Conservation (phyloP, 1,140 invertebrate species). For the Agrypnia vestita region DNA sequence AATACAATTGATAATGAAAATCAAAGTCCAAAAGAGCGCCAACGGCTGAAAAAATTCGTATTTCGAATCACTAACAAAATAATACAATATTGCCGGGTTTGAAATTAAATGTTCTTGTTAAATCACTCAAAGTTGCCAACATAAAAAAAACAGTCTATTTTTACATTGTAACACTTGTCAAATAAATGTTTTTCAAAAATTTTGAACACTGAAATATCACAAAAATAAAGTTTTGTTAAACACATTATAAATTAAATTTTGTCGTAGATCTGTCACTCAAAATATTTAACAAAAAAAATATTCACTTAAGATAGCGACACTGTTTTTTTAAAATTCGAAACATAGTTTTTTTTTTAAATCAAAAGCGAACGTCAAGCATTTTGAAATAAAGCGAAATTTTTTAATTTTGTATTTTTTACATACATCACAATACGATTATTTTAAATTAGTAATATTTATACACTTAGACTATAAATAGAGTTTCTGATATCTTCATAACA, state of each 20-base stretch:
- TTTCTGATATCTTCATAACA: neutral
- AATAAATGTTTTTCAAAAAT: no score
- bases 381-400: neutral
- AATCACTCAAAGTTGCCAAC: neutral
- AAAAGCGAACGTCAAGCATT: slow-evolving; percentile 14
- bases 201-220: neutral
- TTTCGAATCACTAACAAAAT: slow-evolving; percentile 25
- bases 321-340: slow-evolving; percentile 26
- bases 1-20: slow-evolving; percentile 43
- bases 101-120: neutral
- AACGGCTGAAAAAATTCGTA: slow-evolving; percentile 12
- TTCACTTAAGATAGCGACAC: slow-evolving; percentile 4
- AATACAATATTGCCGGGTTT: neutral
- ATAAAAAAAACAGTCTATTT: neutral
- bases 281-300: neutral
- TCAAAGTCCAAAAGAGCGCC: slow-evolving; percentile 41
- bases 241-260: no score
- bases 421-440: slow-evolving; percentile 13
- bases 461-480: slow-evolving; percentile 17
- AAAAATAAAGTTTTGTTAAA: slow-evolving; percentile 12
- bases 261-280: neutral
- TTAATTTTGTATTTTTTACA: neutral
- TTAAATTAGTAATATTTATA: slow-evolving; percentile 13
- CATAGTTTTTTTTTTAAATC: neutral
- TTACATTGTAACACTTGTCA: no score